Percentiles rank a stretch among this genome's conserved stretches.
These are phyloP conservation scores for Vannuccia rotundouncinata DNA, from an alignment of 2,888 invertebrate species.

Conservation along the genomic window DNA sequence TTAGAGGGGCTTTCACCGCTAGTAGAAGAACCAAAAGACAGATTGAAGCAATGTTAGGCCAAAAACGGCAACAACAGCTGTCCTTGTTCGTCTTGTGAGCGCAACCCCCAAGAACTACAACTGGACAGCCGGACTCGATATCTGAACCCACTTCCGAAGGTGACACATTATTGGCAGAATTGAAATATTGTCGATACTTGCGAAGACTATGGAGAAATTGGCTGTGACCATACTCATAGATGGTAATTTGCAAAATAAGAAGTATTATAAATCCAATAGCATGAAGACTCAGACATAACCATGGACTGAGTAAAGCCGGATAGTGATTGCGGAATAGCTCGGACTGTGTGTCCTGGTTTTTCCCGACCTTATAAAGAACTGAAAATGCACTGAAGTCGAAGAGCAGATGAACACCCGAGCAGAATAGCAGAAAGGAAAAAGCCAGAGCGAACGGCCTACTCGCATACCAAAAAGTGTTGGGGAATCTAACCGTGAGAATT, in stretches of 20 bases:
- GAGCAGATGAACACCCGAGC: constrained; percentile 68
- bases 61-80: background rate
- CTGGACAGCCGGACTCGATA: background rate
- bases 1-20: background rate
- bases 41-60: background rate
- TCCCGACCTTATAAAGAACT: constrained; percentile 68
- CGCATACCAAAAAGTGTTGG: constrained; percentile 78
- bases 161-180: background rate
- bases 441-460: constrained; percentile 73
- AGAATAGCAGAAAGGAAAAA: constrained; percentile 73
- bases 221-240: constrained; percentile 52
- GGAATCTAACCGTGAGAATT: constrained; percentile 71
- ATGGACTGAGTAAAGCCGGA: background rate
- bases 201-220: constrained; percentile 61
- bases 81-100: background rate
- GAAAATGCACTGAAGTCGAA: constrained; percentile 71
- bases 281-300: constrained; percentile 25
- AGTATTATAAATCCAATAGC: constrained; percentile 16
- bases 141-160: constrained; percentile 5
- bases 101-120: background rate
- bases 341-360: background rate
- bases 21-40: background rate
- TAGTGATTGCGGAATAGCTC: background rate
- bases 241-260: constrained; percentile 42
- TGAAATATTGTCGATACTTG: constrained; percentile 58